A percentile compares a stretch with the other conserved stretches of the same genome.
Conservation (phyloP, 2,113 vertebrate species). For the Micromys minutus region DNA sequence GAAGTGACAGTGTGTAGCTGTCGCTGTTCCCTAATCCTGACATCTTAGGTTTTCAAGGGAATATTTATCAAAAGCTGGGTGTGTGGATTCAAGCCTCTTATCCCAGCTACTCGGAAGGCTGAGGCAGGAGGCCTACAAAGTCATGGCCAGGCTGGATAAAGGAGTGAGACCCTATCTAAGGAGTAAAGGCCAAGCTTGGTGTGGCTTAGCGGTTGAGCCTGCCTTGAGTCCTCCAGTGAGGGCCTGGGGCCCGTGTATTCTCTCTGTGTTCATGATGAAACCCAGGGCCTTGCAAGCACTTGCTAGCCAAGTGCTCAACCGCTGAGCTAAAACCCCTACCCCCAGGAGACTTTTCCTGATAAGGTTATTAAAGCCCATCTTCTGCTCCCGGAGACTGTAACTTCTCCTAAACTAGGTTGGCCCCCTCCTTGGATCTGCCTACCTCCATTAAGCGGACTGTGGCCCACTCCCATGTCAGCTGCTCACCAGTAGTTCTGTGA, state of each 20-base stretch:
- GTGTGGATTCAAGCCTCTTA: not conserved
- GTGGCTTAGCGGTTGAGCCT: not conserved
- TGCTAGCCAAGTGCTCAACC: not conserved
- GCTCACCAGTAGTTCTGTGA: slow-evolving; percentile 77
- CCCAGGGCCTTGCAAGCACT: too few relatives aligned
- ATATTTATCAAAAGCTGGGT: not conserved
- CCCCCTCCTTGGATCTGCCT: not conserved
- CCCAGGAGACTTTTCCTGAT: not conserved
- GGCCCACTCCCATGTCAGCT: not conserved
- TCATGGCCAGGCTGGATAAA: not conserved
- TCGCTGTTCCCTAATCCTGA: not conserved
- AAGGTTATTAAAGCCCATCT: too few relatives aligned
- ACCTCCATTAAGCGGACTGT: not conserved
- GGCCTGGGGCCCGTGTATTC: not conserved
- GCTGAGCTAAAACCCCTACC: not conserved
- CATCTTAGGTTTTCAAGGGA: not conserved
- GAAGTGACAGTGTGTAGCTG: not conserved
- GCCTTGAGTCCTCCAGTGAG: not conserved
- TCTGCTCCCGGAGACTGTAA: not conserved
- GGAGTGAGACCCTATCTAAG: not conserved
- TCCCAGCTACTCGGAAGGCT: not conserved
- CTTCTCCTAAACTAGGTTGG: not conserved
- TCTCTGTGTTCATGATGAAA: not conserved
- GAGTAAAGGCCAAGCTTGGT: not conserved
- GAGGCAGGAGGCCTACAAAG: not conserved